Evolutionary conservation across 2,113 vertebrate species (phyloP).

Genomic region (Istiophorus platypterus): DNA sequence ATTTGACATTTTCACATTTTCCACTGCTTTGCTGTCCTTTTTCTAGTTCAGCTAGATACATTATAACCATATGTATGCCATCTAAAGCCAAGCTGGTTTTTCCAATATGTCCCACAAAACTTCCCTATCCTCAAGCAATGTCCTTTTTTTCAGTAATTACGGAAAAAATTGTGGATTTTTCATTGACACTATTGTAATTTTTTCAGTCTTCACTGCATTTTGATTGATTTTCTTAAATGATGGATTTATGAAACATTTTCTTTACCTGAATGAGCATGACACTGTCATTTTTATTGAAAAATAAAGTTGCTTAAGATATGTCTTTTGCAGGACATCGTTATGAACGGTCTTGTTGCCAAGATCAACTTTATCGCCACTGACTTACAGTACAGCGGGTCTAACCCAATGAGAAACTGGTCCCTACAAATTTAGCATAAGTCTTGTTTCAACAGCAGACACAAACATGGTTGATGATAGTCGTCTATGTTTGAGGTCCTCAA

Average conservation of each 20-base stretch:
- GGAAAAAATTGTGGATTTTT: background rate
- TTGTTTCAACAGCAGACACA: constrained; percentile 53
- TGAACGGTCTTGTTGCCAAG: constrained; percentile 45
- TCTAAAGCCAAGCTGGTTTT: constrained; percentile 38
- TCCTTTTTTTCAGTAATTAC: constrained; percentile 11
- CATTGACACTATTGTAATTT: constrained; percentile 26
- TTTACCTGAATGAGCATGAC: constrained; percentile 21
- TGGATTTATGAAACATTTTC: constrained; percentile 29
- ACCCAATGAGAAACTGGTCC: constrained; percentile 30
- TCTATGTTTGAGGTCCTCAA: constrained; percentile 16
- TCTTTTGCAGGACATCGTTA: constrained; percentile 45
- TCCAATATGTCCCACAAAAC: constrained; percentile 25
- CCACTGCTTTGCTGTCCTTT: constrained; percentile 39
- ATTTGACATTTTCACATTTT: constrained; percentile 48
- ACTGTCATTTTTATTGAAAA: constrained; percentile 37
- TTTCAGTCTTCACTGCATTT: constrained; percentile 34
- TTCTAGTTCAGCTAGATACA: constrained; percentile 44
- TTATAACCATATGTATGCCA: constrained; percentile 41
- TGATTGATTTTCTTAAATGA: constrained; percentile 7
- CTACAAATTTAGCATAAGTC: constrained; percentile 28
- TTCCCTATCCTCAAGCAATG: background rate
- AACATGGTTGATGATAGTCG: constrained; percentile 32
- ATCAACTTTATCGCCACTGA: constrained; percentile 37
- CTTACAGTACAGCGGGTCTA: constrained; percentile 17
- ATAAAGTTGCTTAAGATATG: constrained; percentile 21